Base-by-base conservation (phyloP, 2,113 vertebrate genomes). In the Neogale vison region DNA sequence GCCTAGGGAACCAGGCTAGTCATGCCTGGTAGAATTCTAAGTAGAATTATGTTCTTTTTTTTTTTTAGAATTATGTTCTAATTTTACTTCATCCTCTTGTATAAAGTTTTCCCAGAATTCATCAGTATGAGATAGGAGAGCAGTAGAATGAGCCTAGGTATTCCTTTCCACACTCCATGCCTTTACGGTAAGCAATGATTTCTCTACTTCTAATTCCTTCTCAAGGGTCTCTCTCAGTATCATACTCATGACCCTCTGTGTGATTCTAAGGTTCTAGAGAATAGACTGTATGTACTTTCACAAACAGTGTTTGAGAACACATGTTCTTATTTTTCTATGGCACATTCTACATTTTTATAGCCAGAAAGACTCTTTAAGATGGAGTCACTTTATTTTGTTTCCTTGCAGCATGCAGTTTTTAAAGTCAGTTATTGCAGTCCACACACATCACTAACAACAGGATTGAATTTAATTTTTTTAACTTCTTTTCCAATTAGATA, bases 391-490 rank as follows among this genome's bases (percentile, higher is more conserved):
- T 50, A 72, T 93, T 96, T 91, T 74, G 34, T 83, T 94, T 96
- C 90, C 36, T 94, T 87, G 0, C 82, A 87, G 84, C 77, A 76
- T 87, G 39, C 52, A 86, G 13, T 80, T 93, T 82, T 81, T 29
- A 29, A 81, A 87, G 29, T 95, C 50, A 81, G 11, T 86, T 95
- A 84, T 96, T 97, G 21, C 21, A 77, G 7, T 93, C 18, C 29
- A 92, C 50, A 93, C 74, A 96, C 39, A 96, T 95, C 63, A 47
- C 6, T 97, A 88, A 47, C 61, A 84, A 77, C 24, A 77, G 81
- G 34, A 77, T 74, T 93, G 80, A 95, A 95, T 97, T 96, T 90
- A 97, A 97, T 96, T 98, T 96, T 67, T 91, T 42, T 81, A 88
- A 92, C 93, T 87, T 96, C 12, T 87, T 97, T 96, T 47, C 7